Percentiles rank a stretch among this genome's conserved stretches.
Conservation (phyloP, 2,113 vertebrate species). For the Callaeas wilsoni region DNA sequence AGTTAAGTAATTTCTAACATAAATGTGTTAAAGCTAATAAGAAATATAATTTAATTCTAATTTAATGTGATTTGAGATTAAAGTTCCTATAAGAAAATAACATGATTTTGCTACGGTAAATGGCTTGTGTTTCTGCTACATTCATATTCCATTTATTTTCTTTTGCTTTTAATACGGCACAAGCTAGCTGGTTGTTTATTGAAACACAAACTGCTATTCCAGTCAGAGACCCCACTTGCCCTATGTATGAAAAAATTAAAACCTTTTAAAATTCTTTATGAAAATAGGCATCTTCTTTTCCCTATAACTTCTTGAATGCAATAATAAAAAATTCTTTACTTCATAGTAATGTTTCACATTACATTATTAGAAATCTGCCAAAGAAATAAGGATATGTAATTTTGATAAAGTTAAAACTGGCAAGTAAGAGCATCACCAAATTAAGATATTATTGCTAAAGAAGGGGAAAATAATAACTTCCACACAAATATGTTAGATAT, state of each 20-base stretch:
- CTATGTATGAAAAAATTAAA: background rate
- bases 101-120: background rate
- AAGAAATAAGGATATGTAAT: background rate
- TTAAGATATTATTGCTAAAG: background rate
- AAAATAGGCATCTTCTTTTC: background rate
- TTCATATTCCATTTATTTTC: background rate
- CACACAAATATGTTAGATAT: background rate
- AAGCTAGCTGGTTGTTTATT: background rate
- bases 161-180: background rate
- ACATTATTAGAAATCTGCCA: background rate
- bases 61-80: background rate
- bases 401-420: background rate
- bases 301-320: background rate
- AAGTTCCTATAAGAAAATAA: background rate
- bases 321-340: slow-evolving; percentile 7
- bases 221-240: background rate
- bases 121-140: background rate
- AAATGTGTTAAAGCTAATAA: background rate
- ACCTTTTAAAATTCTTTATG: slow-evolving; percentile 9
- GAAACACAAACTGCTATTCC: slow-evolving; percentile 23
- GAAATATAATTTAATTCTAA: slow-evolving; percentile 11
- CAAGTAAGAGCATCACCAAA: background rate
- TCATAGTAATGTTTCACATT: background rate
- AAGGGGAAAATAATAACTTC: background rate
- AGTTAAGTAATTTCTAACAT: background rate